Percentiles rank a stretch among this genome's conserved stretches.
These are phyloP conservation scores for Omphaloscelis lunosa DNA, from an alignment of 2,888 invertebrate species.

Conservation along the genomic window DNA sequence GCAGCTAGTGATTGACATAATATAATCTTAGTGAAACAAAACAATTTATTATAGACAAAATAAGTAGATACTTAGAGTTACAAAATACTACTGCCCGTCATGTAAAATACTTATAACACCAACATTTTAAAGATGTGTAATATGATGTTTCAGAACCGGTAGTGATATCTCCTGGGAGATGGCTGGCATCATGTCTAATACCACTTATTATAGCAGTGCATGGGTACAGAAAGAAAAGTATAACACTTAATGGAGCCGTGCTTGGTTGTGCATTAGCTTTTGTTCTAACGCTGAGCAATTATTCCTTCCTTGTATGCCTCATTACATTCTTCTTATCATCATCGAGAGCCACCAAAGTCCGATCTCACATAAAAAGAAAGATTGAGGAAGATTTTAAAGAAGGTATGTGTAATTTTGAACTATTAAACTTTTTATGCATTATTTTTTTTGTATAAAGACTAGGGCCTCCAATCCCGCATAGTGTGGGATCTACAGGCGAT, in stretches of 20 bases:
- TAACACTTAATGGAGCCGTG: constrained; percentile 93
- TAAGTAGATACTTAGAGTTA: not conserved
- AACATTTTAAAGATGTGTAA: not conserved
- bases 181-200: constrained; percentile 92
- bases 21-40: constrained; percentile 5
- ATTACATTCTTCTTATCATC: constrained; percentile 95
- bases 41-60: constrained; percentile 1
- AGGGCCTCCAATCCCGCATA: too few relatives aligned
- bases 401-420: constrained; percentile 86
- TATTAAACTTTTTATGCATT: not conserved
- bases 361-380: constrained; percentile 92
- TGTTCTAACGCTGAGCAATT: constrained; percentile 94
- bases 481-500: too few relatives aligned
- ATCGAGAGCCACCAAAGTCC: constrained; percentile 95
- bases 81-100: not conserved
- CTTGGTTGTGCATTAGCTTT: constrained; percentile 94
- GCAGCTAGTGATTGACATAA: constrained; percentile 20
- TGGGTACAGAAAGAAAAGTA: constrained; percentile 92
- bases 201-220: constrained; percentile 92
- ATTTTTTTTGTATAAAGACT: not conserved
- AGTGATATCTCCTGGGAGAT: constrained; percentile 92
- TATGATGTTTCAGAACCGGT: constrained; percentile 87
- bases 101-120: not conserved
- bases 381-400: constrained; percentile 95
- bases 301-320: constrained; percentile 93